A percentile compares a stretch with the other conserved stretches of the same genome.
These are phyloP conservation scores for Amia ocellicauda DNA, from an alignment of 2,113 vertebrate species.

Conservation along the genomic window DNA sequence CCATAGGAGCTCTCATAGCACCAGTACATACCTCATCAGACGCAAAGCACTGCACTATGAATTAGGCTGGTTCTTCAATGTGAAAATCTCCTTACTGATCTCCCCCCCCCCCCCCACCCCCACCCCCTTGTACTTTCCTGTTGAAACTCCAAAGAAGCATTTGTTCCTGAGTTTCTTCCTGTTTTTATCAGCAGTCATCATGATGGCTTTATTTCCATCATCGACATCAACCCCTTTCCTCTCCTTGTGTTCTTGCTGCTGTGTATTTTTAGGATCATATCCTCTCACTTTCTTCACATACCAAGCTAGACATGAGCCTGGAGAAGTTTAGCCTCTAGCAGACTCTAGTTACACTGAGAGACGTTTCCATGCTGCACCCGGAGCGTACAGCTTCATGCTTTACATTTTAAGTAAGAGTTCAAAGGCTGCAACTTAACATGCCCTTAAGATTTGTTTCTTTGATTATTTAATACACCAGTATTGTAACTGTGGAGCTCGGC, in stretches of 20 bases:
- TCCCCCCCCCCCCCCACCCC: not conserved
- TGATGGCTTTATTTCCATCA: constrained; percentile 8
- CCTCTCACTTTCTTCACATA: not conserved
- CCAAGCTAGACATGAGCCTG: not conserved
- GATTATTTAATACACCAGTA: not conserved
- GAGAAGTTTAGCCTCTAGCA: not conserved
- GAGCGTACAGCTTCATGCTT: no score
- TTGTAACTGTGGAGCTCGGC: not conserved
- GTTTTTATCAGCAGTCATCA: not conserved
- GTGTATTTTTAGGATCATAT: constrained; percentile 4
- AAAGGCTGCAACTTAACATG: not conserved
- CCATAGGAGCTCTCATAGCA: constrained; percentile 2
- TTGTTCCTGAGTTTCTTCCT: constrained; percentile 5
- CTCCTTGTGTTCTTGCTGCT: not conserved
- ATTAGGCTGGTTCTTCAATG: constrained; percentile 1
- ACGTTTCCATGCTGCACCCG: not conserved
- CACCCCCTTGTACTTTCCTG: not conserved
- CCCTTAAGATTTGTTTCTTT: not conserved
- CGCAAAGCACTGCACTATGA: not conserved
- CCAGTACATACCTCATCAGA: constrained; percentile 2
- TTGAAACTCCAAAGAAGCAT: constrained; percentile 1
- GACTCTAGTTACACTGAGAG: not conserved
- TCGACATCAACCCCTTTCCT: not conserved
- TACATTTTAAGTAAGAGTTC: not conserved
- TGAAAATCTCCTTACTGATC: not conserved